Base-by-base conservation (phyloP, 53 echinoderm and acorn worm genomes). In the Paracentrotus lividus region DNA sequence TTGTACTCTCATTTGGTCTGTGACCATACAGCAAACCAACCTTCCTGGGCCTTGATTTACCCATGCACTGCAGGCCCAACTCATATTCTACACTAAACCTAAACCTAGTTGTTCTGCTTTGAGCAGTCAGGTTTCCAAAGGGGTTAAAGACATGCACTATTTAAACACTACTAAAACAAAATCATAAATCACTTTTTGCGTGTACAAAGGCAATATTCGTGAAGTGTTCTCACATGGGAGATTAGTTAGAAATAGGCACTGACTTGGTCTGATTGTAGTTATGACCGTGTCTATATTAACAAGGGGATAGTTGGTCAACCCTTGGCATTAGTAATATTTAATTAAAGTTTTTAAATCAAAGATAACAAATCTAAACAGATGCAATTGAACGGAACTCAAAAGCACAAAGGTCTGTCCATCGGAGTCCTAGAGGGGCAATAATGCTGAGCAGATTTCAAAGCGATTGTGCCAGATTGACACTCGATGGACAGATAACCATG, bases 121-220 rank as follows among this genome's bases (percentile, higher is more conserved):
- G 26, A 26, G 81, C 81, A 81, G 81, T 72, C 72, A 16, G 36
- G 27, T 24, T n/a, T 47, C 47, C 47, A 44, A 43, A 42, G 42
- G 27, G 81, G 81, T 81, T 49, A 81, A 81, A 24, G 20, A 47
- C 81, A 81, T 81, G 81, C 81, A 81, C 47, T 81, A 81, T 27
- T 18, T 6, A 47, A 81, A 81, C n/a, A n/a, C n/a, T n/a, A n/a
- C n/a, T n/a, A n/a, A n/a, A n/a, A n/a, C n/a, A n/a, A n/a, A n/a
- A n/a, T n/a, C n/a, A n/a, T n/a, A n/a, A n/a, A n/a, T n/a, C 23
- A n/a, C 2, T 26, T 45, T 47, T 47, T 81, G n/a, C n/a, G n/a
- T n/a, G n/a, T n/a, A 81, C 47, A n/a, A 45, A 45, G 27, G 23
- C 81, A 81, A 45, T 49, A 45, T 47, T 81, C 18, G n/a, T 18